Percentiles rank a stretch among this genome's conserved stretches.
These are phyloP conservation scores for Octomys mimax DNA, from an alignment of 2,797 vertebrate genomes.

Conservation along the genomic window DNA sequence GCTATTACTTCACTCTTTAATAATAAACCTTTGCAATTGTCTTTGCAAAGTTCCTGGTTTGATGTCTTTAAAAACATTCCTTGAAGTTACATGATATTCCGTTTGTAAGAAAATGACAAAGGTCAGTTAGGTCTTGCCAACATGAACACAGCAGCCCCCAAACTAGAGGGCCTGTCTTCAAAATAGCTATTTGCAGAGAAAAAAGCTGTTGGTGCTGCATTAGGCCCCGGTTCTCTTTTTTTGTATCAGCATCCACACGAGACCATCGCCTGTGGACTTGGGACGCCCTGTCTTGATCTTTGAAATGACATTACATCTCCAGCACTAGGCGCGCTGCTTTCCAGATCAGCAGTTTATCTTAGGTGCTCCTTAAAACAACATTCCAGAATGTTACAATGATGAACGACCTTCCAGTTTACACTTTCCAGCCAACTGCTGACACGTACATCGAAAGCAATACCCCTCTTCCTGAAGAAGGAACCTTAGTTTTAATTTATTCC, in stretches of 20 bases:
- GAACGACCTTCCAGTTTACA: background rate
- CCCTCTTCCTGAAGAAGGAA: background rate
- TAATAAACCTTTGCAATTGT: background rate
- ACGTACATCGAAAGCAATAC: accelerated
- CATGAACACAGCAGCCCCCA: background rate
- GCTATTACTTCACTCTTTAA: background rate
- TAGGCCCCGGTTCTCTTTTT: background rate
- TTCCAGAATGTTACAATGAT: background rate
- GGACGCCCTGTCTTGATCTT: background rate
- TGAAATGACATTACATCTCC: background rate
- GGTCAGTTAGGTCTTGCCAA: background rate
- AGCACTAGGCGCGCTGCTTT: accelerated
- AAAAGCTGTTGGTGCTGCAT: background rate
- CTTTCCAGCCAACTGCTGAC: background rate
- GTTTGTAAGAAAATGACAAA: background rate
- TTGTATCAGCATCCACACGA: background rate
- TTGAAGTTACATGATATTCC: background rate
- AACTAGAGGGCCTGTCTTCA: background rate
- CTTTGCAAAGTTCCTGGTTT: background rate
- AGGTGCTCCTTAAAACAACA: background rate
- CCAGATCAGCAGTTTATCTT: background rate
- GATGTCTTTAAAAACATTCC: background rate
- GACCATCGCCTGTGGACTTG: background rate
- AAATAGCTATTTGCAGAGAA: background rate
- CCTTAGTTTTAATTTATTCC: background rate